Evolutionary conservation across 2,888 invertebrate species (phyloP).

Genomic region (Colletes collaris): DNA sequence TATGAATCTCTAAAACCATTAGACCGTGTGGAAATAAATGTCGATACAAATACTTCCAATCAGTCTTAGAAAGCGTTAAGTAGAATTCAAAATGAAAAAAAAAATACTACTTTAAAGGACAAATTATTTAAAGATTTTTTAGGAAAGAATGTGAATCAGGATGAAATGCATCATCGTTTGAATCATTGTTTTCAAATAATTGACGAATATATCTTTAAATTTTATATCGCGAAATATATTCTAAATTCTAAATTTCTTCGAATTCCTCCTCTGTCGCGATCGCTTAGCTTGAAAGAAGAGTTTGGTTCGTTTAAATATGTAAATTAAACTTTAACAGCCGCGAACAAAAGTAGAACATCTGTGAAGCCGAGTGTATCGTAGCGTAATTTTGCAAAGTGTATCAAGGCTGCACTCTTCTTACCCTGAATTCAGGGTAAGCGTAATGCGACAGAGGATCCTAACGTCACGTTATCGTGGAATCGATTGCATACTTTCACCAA

Average conservation of each 20-base stretch:
- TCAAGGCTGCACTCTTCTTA: conserved; percentile 23
- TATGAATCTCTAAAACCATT: neutral
- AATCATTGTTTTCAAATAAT: no score
- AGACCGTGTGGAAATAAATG: neutral
- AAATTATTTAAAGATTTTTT: neutral
- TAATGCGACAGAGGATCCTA: conserved; percentile 24
- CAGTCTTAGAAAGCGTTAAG: no score
- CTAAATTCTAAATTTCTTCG: neutral
- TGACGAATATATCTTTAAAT: no score
- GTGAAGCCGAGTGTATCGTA: conserved; percentile 70
- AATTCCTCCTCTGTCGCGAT: neutral
- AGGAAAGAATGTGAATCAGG: no score
- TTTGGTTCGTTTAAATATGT: conserved; percentile 47
- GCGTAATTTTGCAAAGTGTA: conserved; percentile 53
- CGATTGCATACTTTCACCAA: conserved; percentile 37
- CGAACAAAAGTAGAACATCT: conserved; percentile 63
- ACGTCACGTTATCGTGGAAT: conserved; percentile 18
- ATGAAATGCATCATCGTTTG: no score
- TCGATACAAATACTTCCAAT: no score
- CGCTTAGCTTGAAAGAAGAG: neutral
- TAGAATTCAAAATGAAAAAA: neutral
- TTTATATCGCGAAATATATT: neutral
- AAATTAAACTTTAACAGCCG: conserved; percentile 49
- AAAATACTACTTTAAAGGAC: neutral
- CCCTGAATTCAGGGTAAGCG: conserved; percentile 24